Conservation (phyloP, 2,797 vertebrate genomes). For the Crypturellus tataupa region DNA sequence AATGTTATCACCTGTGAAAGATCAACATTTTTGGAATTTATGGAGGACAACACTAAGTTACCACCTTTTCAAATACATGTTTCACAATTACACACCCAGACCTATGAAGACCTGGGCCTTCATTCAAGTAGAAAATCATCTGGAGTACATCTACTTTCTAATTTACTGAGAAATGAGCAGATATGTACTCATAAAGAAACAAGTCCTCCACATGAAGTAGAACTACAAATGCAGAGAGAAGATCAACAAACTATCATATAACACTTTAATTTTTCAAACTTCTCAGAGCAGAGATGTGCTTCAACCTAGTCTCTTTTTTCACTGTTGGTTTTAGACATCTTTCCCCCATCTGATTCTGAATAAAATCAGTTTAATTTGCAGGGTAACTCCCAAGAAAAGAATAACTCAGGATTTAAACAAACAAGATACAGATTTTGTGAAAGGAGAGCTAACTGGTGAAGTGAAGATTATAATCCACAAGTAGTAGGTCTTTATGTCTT, state of each 20-base stretch:
- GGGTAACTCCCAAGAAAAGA: neutral
- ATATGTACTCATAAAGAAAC: neutral
- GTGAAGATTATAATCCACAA: neutral
- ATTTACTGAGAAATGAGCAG: neutral
- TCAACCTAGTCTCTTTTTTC: neutral
- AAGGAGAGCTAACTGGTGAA: neutral
- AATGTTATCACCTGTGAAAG: neutral
- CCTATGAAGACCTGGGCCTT: neutral
- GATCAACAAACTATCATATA: neutral
- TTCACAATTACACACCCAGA: neutral
- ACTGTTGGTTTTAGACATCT: neutral
- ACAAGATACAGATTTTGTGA: neutral
- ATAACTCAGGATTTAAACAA: neutral
- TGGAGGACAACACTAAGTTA: neutral
- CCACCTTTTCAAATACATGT: neutral
- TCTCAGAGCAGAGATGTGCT: neutral
- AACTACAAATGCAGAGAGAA: neutral
- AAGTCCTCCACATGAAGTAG: neutral
- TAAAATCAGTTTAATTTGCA: too few relatives aligned
- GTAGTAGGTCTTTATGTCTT: neutral
- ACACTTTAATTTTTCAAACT: neutral
- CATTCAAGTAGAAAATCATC: neutral
- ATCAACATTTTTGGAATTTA: neutral
- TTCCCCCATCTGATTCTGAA: too few relatives aligned
- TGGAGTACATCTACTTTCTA: neutral